These are phyloP conservation scores for Acanthoscelides obtectus DNA, from an alignment of 2,888 invertebrate species.

Conservation along the genomic window DNA sequence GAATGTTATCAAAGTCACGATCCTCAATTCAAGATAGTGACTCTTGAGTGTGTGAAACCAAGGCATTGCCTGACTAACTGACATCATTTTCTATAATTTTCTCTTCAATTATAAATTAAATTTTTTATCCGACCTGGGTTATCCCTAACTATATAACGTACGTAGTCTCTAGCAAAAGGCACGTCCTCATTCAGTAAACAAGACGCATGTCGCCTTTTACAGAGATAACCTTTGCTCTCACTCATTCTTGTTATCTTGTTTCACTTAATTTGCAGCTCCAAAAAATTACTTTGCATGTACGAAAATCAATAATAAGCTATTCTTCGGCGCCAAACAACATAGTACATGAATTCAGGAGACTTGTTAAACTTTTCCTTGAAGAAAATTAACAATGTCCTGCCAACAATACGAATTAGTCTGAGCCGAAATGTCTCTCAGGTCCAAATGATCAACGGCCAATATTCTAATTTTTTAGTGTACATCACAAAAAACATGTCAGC, in stretches of 20 bases:
- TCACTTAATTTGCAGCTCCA: neutral
- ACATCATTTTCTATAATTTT: neutral
- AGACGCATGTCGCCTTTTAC: neutral
- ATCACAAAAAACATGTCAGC: no score
- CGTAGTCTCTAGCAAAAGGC: neutral
- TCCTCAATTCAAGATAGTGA: no score
- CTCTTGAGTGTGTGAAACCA: no score
- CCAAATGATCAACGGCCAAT: no score
- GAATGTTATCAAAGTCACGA: no score
- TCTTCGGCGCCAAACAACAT: neutral
- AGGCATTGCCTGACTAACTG: no score
- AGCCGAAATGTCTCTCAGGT: no score
- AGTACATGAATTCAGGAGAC: neutral
- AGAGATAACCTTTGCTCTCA: neutral
- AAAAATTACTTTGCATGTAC: neutral
- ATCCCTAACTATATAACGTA: neutral
- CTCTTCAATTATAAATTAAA: neutral
- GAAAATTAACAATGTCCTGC: no score
- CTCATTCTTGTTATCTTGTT: neutral
- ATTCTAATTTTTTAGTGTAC: no score
- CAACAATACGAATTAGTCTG: no score
- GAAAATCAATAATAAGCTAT: neutral
- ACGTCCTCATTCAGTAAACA: neutral
- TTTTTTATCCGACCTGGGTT: neutral
- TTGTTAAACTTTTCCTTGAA: no score